Percentiles rank a stretch among this genome's conserved stretches.
Conservation (phyloP, 2,888 invertebrate genomes). For the Plebejus melissa region DNA sequence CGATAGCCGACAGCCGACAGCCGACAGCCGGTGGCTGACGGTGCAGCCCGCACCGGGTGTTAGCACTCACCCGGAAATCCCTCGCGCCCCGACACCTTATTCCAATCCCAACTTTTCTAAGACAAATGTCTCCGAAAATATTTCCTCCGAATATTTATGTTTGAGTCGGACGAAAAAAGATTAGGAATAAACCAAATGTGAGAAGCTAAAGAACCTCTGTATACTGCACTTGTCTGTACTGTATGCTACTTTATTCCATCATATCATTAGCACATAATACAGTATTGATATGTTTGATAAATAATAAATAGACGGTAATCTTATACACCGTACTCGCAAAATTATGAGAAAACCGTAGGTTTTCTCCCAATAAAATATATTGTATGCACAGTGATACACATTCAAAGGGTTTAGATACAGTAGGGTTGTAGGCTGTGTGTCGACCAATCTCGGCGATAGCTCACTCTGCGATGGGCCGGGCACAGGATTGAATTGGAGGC, state of each 20-base stretch:
- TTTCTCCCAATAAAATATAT: neutral
- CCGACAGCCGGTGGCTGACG: neutral
- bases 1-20: too few relatives aligned
- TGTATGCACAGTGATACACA: constrained; percentile 30
- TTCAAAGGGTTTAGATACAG: constrained; percentile 37
- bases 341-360: neutral
- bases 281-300: too few relatives aligned
- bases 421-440: constrained; percentile 38
- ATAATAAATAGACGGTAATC: too few relatives aligned
- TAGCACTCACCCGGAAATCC: neutral
- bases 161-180: neutral
- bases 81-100: constrained; percentile 1
- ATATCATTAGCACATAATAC: too few relatives aligned
- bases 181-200: neutral
- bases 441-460: constrained; percentile 68
- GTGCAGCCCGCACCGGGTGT: neutral
- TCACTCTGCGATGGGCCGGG: constrained; percentile 73
- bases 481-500: constrained; percentile 73
- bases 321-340: neutral
- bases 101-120: neutral
- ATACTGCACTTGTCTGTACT: too few relatives aligned
- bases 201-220: neutral
- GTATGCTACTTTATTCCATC: too few relatives aligned
- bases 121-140: constrained; percentile 3
- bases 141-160: neutral